Base-by-base conservation (phyloP, 37 sponge, comb jelly and placozoan species). In the Hexactinellida sp. region DNA sequence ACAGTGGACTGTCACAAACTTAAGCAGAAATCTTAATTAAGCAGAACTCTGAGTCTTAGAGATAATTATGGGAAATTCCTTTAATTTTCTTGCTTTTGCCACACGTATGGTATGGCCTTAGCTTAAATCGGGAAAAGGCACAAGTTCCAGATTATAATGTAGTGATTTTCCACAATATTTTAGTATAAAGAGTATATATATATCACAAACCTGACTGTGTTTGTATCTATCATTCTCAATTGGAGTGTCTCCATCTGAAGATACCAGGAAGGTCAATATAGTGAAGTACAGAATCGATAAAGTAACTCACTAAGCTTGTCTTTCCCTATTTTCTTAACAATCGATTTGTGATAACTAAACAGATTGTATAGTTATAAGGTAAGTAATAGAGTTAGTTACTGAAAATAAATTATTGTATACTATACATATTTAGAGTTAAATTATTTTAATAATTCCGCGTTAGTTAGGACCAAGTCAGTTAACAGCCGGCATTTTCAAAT, bases 221-320 rank as follows among this genome's bases (percentile, higher is more conserved):
- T 84, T 88, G 87, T 91, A 93, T 38, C 88, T 82, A 0, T 91
- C 93, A 85, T 91, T 25, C 36, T 82, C 93, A 37, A 85, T 38
- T 36, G 90, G 76, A 25, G 71, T 85, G 0, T 85, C 86, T 32
- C 89, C 87, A 38, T 37, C 91, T 90, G 39, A 0, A 83, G 0
- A 38, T 38, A 0, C 9, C 0, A 36, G 1, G 82, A 32, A 54
- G 36, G n/a, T 32, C 24, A 19, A 30, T 9, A 35, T 24, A 28
- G 32, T 85, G 54, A 85, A 85, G 41, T 35, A 10, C 3, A 3
- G 5, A 30, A 13, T 28, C 21, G 21, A 13, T 16, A 35, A 25
- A 84, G 28, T 35, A 13, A 85, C 84, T 87, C 37, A 87, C 86
- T 83, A 25, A 90, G 85, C 21, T n/a, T 54, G 25, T 89, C 90